Evolutionary conservation across 2,888 invertebrate genomes (phyloP).

Genomic region (Acholoe squamosa): DNA sequence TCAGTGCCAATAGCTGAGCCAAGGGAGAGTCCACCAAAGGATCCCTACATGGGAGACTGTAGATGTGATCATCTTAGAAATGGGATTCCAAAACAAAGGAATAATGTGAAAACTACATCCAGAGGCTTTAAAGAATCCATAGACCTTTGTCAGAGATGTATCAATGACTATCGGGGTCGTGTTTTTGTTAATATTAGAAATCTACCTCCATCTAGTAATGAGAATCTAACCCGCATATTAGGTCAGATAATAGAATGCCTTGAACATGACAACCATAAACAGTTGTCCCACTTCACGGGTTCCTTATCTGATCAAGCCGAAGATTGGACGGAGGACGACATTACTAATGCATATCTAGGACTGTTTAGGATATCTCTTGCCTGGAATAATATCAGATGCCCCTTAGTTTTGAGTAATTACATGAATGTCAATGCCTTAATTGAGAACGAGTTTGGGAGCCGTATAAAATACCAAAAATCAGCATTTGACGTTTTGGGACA

Average conservation of each 20-base stretch:
- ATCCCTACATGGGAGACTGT: constrained; percentile 23
- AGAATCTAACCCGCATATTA: not conserved
- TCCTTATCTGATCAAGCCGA: not conserved
- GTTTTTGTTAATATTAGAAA: constrained; percentile 26
- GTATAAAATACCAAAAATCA: not conserved
- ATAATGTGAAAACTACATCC: not conserved
- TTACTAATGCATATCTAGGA: not conserved
- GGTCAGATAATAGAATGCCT: constrained; percentile 53
- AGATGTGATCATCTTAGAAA: constrained; percentile 21
- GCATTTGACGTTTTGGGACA: not conserved
- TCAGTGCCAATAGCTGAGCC: not conserved
- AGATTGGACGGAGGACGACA: not conserved
- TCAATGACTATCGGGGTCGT: constrained; percentile 58
- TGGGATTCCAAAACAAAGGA: not conserved
- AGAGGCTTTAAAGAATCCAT: not conserved
- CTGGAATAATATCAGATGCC: constrained; percentile 40
- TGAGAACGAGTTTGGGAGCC: not conserved
- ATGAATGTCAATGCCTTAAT: not conserved
- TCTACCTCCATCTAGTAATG: not conserved
- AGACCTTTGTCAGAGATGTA: constrained; percentile 41
- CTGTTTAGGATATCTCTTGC: constrained; percentile 7
- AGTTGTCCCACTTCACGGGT: not conserved
- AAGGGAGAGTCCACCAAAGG: not conserved
- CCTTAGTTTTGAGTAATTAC: not conserved
- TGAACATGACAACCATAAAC: constrained; percentile 18